Base-by-base conservation (phyloP, 2,888 invertebrate species). In the Pseudococcus viburni region DNA sequence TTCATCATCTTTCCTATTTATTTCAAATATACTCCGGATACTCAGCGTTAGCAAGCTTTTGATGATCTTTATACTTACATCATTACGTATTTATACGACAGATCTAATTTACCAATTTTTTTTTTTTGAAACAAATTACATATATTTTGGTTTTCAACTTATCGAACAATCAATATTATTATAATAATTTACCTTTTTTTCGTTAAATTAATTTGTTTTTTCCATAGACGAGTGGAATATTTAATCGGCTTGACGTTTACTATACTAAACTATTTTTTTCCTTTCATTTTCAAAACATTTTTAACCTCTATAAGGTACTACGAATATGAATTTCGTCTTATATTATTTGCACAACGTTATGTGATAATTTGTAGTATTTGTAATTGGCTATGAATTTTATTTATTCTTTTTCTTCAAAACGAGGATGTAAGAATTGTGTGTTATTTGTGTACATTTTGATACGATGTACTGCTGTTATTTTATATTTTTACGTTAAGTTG, bases 361-460 rank as follows among this genome's bases (percentile, higher is more conserved):
- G 85, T 85, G 85, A 85, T 85, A 85, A 85, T 85, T 85, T 85
- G 55, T 85, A 85, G 85, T 59, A 64, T 85, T 85, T 85, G 84
- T 84, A 84, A 51, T 84, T 26, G 55, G 55, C 59, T 33, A 59
- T 85, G 85, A 64, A 46, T 64, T 85, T 19, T 59, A 59, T 85
- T 85, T 85, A 59, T 55, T 55, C 55, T 17, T 85, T 51, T 51
- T 64, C 59, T 85, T 19, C 8, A 26, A 33, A 17, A 55, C 42
- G 55, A 39, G 42, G n/a, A 77, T 77, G 77, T 77, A 77, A 42
- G 26, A 68, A 68, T 68, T 68, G 68, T 77, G 42, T 77, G 77
- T 77, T 77, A 77, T 77, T 39, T 39, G 26, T 77, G 42, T 77
- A 39, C 77, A 33, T 55, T 77, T 77, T 77, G 77, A 39, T 39